Evolutionary conservation across 2,888 invertebrate genomes (phyloP), one percentile per base, ranked within the genome.

Genomic region (Eledone cirrhosa): DNA sequence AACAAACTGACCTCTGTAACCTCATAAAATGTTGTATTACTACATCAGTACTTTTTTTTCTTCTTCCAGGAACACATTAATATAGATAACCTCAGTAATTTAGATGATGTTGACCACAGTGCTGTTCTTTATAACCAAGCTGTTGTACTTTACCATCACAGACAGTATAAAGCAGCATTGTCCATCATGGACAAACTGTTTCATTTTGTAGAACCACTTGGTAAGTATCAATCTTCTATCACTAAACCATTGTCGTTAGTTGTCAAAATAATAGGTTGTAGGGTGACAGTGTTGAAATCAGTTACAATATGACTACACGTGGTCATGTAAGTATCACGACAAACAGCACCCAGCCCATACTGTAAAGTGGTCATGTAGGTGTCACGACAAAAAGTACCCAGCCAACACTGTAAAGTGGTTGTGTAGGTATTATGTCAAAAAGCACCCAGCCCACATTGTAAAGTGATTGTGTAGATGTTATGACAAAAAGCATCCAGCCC

Each of bases 41-140:
- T 67, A 27, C 19, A 48, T 75, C 29, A 31, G 29, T 19, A n/a
- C 41, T 69, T 77, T 53, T 76, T 76, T 75, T 24, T 80, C 79
- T 79, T 11, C 79, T 86, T 85, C 81, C 86, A 91, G 90, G 88
- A 88, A 48, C 90, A 90, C 80, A 88, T 92, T 14, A 91, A 91
- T 78, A 86, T 92, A 19, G 91, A 92, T 65, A 90, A 91, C 31
- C 84, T 92, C 47, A 93, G 93, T 80, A 92, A 92, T 78, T 87
- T 93, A 59, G 94, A 94, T 82, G 94, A 94, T 88, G 93, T 94
- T 7, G 94, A 94, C 84, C 93, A 93, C 85, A 94, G 94, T 85
- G 93, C 93, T 53, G 90, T 94, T 78, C 93, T 94, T 84, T 96
- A 94, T 90, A 96, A 96, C 89, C 94, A 95, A 88, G 95, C 95